phyloP scores from a whole-genome alignment of 37 sponge, comb jelly and placozoan species.

The Beroe forskalii region DNA sequence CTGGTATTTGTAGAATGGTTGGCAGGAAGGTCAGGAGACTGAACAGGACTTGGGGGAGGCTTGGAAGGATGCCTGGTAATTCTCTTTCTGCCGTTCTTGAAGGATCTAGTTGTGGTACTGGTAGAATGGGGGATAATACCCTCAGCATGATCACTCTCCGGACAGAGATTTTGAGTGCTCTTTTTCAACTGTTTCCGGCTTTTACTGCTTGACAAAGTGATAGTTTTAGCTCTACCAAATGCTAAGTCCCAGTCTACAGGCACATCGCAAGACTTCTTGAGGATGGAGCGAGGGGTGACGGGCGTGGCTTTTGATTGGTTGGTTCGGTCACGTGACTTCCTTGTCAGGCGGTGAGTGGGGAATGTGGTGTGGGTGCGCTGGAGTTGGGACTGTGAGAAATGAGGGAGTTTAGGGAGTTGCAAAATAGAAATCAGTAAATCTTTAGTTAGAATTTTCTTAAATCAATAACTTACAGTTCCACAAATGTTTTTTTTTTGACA shows the following conservation, averaged over 20 bases:
- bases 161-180: neutral
- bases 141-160: neutral
- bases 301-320: neutral
- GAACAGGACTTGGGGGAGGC: neutral
- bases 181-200: neutral
- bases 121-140: neutral
- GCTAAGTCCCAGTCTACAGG: constrained; percentile 29
- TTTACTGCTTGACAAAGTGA: neutral
- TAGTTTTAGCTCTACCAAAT: constrained; percentile 6
- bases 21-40: neutral
- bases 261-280: neutral
- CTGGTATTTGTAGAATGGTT: neutral
- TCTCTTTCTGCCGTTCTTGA: neutral
- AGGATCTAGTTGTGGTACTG: neutral
- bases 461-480: too few relatives aligned
- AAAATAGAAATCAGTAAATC: too few relatives aligned
- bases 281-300: constrained; percentile 6
- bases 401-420: too few relatives aligned
- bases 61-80: neutral
- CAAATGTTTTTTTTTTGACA: too few relatives aligned
- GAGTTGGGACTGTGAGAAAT: neutral
- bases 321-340: neutral
- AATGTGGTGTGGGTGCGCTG: constrained; percentile 8
- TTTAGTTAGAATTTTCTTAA: too few relatives aligned
- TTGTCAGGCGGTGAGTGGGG: neutral